A percentile compares a stretch with the other conserved stretches of the same genome.
phyloP scores from a whole-genome alignment of 2,113 vertebrate genomes.

The Centropristis striata region DNA sequence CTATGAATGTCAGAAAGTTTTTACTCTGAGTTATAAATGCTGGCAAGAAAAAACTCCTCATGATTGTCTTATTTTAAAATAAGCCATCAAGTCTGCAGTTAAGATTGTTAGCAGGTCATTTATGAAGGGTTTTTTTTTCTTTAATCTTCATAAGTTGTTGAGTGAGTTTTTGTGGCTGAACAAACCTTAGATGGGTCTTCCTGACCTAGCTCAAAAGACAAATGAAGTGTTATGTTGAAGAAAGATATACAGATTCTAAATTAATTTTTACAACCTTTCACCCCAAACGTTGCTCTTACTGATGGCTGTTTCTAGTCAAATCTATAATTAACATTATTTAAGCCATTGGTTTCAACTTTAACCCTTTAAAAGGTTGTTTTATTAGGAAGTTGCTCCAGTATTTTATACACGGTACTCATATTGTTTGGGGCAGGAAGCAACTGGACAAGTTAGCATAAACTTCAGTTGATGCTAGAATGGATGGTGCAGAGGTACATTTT shows the following conservation, averaged over 20 bases:
- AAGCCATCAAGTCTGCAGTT: background rate
- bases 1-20: slow-evolving; percentile 27
- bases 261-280: background rate
- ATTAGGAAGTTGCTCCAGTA: background rate
- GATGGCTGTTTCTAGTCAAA: no score
- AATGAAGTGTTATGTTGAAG: background rate
- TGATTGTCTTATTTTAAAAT: background rate
- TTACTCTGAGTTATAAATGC: slow-evolving; percentile 35
- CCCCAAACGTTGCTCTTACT: no score
- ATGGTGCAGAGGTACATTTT: no score
- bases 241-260: background rate
- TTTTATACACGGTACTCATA: background rate
- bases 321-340: no score
- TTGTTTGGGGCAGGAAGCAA: background rate
- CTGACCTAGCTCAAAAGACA: background rate
- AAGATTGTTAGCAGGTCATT: background rate
- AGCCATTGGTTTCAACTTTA: background rate
- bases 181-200: no score
- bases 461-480: no score
- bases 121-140: background rate
- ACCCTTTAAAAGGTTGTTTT: background rate
- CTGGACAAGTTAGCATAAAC: no score
- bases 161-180: background rate
- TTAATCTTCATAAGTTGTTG: background rate
- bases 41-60: background rate